Evolutionary conservation across 1,140 invertebrate species (phyloP).

Genomic region (Drosophila setifemur): DNA sequence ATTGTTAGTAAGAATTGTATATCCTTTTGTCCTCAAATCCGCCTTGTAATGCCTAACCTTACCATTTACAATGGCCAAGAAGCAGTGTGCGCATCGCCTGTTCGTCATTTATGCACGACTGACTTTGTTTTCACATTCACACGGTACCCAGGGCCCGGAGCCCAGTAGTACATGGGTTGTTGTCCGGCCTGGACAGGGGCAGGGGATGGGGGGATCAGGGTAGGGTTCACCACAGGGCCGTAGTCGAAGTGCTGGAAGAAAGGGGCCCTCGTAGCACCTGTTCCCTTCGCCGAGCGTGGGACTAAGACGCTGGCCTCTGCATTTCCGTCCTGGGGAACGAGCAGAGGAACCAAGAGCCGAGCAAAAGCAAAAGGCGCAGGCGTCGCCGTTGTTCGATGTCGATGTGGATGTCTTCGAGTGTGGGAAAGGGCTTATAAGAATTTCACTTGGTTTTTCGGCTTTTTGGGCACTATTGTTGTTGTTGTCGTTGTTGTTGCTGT

Average conservation of each 20-base stretch:
- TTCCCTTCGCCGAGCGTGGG: conserved; percentile 40
- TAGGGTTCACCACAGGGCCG: conserved; percentile 43
- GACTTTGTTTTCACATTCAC: conserved; percentile 80
- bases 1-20: too few species aligned
- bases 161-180: conserved; percentile 64
- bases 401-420: conserved; percentile 50
- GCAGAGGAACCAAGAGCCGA: not conserved
- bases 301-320: conserved; percentile 66
- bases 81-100: conserved; percentile 60
- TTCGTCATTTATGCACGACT: conserved; percentile 79
- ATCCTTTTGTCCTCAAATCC: too few species aligned
- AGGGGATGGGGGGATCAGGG: not conserved
- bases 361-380: conserved; percentile 53
- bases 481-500: conserved; percentile 23
- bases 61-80: not conserved
- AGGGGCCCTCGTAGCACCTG: conserved; percentile 59
- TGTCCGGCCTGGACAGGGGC: conserved; percentile 41
- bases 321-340: conserved; percentile 70
- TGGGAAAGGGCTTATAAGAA: conserved; percentile 81
- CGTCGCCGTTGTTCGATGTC: conserved; percentile 44
- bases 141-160: conserved; percentile 67
- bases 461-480: conserved; percentile 58
- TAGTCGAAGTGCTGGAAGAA: conserved; percentile 16
- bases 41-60: too few species aligned
- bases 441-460: conserved; percentile 75